These are phyloP conservation scores for Enteromius unitaeniatus DNA, from an alignment of 2,797 vertebrate genomes.

Conservation along the genomic window DNA sequence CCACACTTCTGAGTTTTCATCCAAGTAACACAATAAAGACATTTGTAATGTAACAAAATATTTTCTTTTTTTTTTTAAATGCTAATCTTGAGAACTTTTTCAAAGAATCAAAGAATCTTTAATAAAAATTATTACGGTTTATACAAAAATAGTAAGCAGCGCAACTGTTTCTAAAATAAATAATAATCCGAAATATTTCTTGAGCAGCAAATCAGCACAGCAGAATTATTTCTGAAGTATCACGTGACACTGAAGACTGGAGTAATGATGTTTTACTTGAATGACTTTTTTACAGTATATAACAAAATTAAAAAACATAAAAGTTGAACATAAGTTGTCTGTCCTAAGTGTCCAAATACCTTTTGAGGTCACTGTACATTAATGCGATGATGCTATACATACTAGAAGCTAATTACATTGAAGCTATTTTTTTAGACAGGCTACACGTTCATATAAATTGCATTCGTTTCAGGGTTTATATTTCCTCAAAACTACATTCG, in stretches of 20 bases:
- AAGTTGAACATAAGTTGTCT: background rate
- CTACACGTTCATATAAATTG: background rate
- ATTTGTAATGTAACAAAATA: background rate
- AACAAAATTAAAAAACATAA: background rate
- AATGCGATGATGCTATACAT: background rate
- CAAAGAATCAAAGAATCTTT: background rate
- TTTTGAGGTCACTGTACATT: background rate
- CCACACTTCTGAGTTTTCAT: background rate
- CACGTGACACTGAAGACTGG: background rate
- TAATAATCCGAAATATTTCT: background rate
- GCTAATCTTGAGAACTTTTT: background rate
- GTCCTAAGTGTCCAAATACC: background rate
- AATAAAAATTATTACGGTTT: background rate
- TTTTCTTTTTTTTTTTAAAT: background rate
- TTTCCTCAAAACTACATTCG: conserved; percentile 8
- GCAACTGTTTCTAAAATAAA: background rate
- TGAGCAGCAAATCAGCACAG: background rate
- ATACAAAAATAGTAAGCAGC: background rate
- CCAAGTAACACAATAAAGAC: background rate
- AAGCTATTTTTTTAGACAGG: conserved; percentile 4
- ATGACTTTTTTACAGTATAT: background rate
- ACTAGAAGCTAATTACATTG: background rate
- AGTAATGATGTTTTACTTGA: background rate
- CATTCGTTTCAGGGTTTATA: background rate
- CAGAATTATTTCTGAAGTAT: background rate